Conservation (phyloP, 2,113 vertebrate species). For the Lepus americanus region DNA sequence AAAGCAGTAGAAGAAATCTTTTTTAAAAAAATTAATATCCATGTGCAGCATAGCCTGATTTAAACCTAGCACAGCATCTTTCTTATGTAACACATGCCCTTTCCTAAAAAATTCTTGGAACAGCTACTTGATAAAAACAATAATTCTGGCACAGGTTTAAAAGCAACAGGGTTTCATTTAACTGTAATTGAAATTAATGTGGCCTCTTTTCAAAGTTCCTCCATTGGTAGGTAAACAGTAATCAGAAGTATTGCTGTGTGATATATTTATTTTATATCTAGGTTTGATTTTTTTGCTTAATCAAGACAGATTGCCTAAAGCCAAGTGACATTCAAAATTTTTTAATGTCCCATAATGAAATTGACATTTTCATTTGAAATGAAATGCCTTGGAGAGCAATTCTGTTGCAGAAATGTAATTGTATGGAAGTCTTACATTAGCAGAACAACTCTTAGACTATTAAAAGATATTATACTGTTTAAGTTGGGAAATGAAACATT, state of each 20-base stretch:
- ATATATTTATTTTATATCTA: constrained; percentile 28
- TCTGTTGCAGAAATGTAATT: constrained; percentile 59
- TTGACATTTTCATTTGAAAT: constrained; percentile 66
- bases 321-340: constrained; percentile 48
- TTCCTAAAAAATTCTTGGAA: constrained; percentile 65
- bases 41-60: not conserved
- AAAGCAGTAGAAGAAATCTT: too few relatives aligned
- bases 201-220: constrained; percentile 22
- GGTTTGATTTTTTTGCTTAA: constrained; percentile 64
- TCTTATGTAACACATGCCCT: not conserved
- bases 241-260: constrained; percentile 63
- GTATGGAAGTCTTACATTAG: constrained; percentile 53
- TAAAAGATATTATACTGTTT: constrained; percentile 52
- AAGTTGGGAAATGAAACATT: constrained; percentile 31
- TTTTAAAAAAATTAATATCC: not conserved
- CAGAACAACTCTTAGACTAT: constrained; percentile 9
- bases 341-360: constrained; percentile 70
- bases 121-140: constrained; percentile 20
- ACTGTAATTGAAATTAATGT: constrained; percentile 42
- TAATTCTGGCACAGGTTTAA: constrained; percentile 65
- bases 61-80: not conserved
- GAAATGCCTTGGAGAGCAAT: constrained; percentile 55
- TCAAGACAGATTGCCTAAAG: constrained; percentile 51
- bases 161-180: constrained; percentile 39
- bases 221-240: constrained; percentile 43